These are phyloP conservation scores for Hyalella azteca DNA, from an alignment of 2,888 invertebrate species.

Conservation along the genomic window DNA sequence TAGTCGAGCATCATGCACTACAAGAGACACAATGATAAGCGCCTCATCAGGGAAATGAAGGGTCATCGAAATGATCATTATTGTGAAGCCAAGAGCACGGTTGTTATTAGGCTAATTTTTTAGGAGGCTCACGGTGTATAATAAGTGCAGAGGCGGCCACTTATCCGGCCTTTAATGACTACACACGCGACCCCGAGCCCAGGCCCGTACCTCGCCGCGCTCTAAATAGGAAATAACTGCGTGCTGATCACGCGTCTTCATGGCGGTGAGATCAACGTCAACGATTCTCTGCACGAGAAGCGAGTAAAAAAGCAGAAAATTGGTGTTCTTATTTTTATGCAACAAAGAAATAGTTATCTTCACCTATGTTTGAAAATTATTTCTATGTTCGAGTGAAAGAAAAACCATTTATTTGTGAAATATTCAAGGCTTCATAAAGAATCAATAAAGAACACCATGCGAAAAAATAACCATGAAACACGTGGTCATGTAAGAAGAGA, in stretches of 20 bases:
- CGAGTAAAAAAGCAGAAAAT: too few relatives aligned
- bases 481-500: too few relatives aligned
- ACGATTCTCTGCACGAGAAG: too few relatives aligned
- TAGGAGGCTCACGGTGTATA: slow-evolving; percentile 26
- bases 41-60: not conserved
- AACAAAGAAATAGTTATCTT: too few relatives aligned
- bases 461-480: too few relatives aligned
- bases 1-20: not conserved
- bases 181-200: not conserved
- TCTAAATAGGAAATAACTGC: slow-evolving; percentile 1
- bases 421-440: too few relatives aligned
- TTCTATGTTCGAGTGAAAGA: too few relatives aligned
- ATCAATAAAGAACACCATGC: too few relatives aligned
- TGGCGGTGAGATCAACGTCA: too few relatives aligned
- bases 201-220: not conserved
- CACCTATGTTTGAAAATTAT: too few relatives aligned
- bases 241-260: not conserved
- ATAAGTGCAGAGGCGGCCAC: slow-evolving; percentile 27
- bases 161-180: slow-evolving; percentile 6
- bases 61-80: slow-evolving; percentile 22
- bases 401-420: too few relatives aligned
- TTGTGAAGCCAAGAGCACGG: slow-evolving; percentile 19
- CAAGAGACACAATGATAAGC: slow-evolving; percentile 4
- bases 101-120: slow-evolving; percentile 32
- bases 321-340: too few relatives aligned